Evolutionary conservation across 1,140 invertebrate species (phyloP).

Genomic region (Aphelenchoides besseyi): DNA sequence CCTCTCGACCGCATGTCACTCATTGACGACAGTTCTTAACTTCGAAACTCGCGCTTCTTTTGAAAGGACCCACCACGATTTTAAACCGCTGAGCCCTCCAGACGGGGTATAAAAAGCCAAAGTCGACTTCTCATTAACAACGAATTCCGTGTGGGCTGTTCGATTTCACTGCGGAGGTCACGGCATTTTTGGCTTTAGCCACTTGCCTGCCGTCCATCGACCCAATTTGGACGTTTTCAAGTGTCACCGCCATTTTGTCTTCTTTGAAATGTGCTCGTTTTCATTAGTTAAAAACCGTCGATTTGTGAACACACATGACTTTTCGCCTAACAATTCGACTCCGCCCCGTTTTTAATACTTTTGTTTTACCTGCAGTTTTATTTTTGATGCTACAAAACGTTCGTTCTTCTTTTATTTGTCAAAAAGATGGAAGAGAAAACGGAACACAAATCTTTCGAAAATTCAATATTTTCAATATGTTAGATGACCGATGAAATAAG

Average conservation of each 20-base stretch:
- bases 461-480: no score
- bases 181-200: conserved; percentile 20
- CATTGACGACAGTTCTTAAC: no score
- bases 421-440: no score
- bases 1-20: no score
- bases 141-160: background rate
- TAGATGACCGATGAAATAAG: no score
- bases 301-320: background rate
- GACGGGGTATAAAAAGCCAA: background rate
- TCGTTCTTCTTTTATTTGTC: no score
- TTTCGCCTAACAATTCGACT: no score
- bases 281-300: background rate
- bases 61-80: background rate
- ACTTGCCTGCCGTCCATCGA: background rate
- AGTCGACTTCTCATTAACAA: background rate
- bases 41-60: no score
- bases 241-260: background rate
- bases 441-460: no score
- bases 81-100: background rate
- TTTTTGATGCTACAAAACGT: no score
- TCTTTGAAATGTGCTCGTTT: background rate
- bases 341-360: no score
- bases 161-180: background rate
- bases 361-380: no score
- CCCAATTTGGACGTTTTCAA: conserved; percentile 1